Evolutionary conservation across 2,888 invertebrate species (phyloP), one percentile per base, ranked within the genome.

Genomic region (Belgica antarctica): DNA sequence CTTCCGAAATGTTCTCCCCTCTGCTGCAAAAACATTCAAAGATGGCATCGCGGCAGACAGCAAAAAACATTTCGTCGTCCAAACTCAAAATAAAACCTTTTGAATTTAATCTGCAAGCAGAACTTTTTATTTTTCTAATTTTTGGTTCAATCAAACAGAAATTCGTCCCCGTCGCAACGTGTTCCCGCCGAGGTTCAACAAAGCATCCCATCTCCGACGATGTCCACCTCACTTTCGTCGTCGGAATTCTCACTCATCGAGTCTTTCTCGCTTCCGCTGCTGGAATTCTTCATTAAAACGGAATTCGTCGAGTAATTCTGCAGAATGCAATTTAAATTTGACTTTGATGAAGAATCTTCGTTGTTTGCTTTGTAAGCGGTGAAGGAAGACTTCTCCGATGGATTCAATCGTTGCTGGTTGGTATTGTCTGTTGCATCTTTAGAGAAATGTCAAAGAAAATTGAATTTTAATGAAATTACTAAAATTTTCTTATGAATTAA

Each of bases 181-280:
- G n/a, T n/a, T n/a, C n/a, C n/a, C n/a, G n/a, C n/a, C n/a, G 22
- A 52, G 22, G 17, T 52, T 52, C 52, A 52, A 52, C 52, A 52
- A 52, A 52, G 52, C 52, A 10, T 2, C 4, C 22, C 71, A 71
- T 80, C 80, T 22, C 80, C 80, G 22, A 80, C 75, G 72, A 80
- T 80, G 72, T 80, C 80, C 62, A 80, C 80, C 73, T 80, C 80
- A 69, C 77, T 77, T 59, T 80, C 79, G 10, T 78, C 79, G 46
- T 78, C 78, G 15, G 70, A 66, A 71, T 77, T 79, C 71, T 80
- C 80, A 31, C 79, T 80, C 7, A 79, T 78, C 72, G 79, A 76
- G 31, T 79, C 79, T 65, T 78, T 76, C 65, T 77, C 76, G 31
- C 76, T 73, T 25, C 71, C 46, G 41, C 61, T 62, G 10, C 36